Conservation (phyloP, 2,888 invertebrate genomes). For the Drosophila seclusa region DNA sequence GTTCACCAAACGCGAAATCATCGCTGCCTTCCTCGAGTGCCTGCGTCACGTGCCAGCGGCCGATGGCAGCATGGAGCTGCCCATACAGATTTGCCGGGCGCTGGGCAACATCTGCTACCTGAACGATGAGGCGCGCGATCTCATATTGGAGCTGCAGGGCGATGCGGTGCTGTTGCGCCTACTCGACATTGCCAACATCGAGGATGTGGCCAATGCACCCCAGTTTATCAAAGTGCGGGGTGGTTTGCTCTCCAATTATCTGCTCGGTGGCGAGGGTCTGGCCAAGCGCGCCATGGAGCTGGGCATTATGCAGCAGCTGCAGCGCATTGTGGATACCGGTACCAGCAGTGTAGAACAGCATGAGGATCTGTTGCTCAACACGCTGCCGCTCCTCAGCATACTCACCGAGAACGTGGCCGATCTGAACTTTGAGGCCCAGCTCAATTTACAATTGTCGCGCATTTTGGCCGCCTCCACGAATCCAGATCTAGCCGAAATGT, state of each 20-base stretch:
- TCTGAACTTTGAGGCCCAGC: conserved; percentile 86
- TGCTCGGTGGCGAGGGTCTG: conserved; percentile 90
- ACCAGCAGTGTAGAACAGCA: conserved; percentile 86
- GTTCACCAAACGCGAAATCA: conserved; percentile 88
- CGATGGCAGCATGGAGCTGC: conserved; percentile 85
- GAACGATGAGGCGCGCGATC: conserved; percentile 89
- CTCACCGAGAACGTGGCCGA: conserved; percentile 88
- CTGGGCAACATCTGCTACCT: conserved; percentile 96
- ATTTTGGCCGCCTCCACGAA: conserved; percentile 88
- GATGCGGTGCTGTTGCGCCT: conserved; percentile 85
- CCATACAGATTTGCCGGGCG: conserved; percentile 92
- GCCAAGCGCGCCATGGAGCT: conserved; percentile 87
- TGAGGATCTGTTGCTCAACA: conserved; percentile 87
- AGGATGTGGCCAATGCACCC: conserved; percentile 83
- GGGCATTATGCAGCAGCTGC: conserved; percentile 86
- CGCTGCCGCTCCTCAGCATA: conserved; percentile 87
- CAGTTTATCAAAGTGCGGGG: conserved; percentile 88
- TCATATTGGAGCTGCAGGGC: conserved; percentile 86
- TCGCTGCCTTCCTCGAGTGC: conserved; percentile 87
- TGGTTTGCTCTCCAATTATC: conserved; percentile 92
- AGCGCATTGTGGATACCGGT: conserved; percentile 85
- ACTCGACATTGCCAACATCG: conserved; percentile 81
- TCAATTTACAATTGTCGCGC: conserved; percentile 87
- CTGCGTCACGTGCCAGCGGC: conserved; percentile 82
- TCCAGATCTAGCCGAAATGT: conserved; percentile 90